Evolutionary conservation across 2,888 invertebrate species (phyloP).

Genomic region (Muscina levida): DNA sequence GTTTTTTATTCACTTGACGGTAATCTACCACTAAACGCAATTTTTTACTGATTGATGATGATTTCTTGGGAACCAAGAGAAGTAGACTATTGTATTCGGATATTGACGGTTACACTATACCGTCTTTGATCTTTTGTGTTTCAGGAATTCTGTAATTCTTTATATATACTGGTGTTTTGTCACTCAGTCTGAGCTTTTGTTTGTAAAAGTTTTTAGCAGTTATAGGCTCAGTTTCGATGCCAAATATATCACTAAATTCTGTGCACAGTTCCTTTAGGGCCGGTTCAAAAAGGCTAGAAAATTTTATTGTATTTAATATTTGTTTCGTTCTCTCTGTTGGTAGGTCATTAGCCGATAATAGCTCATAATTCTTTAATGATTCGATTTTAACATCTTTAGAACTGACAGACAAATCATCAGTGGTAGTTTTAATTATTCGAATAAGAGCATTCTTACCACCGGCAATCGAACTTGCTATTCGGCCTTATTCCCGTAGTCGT

Average conservation of each 20-base stretch:
- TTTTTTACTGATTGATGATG: neutral
- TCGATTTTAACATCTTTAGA: neutral
- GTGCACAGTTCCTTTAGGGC: no score
- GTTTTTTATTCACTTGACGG: neutral
- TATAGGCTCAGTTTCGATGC: neutral
- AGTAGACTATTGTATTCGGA: neutral
- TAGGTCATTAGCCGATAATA: neutral
- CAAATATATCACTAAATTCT: neutral
- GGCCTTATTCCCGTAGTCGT: no score
- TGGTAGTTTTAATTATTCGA: neutral
- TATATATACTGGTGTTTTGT: slow-evolving; percentile 23
- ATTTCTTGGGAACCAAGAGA: slow-evolving; percentile 36
- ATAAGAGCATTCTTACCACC: neutral
- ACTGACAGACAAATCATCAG: no score
- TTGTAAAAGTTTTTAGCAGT: neutral
- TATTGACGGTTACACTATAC: neutral
- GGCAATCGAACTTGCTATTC: neutral
- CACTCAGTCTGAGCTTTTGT: neutral
- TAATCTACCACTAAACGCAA: neutral
- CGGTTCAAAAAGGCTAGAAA: neutral
- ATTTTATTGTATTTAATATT: neutral
- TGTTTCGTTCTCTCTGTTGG: neutral
- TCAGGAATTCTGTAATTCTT: slow-evolving; percentile 32
- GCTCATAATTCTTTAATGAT: neutral
- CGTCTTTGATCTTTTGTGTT: slow-evolving; percentile 11